Evolutionary conservation across 1,140 invertebrate genomes (phyloP), one percentile per base, ranked within the genome.

Genomic region (Sesamia nonagrioides): DNA sequence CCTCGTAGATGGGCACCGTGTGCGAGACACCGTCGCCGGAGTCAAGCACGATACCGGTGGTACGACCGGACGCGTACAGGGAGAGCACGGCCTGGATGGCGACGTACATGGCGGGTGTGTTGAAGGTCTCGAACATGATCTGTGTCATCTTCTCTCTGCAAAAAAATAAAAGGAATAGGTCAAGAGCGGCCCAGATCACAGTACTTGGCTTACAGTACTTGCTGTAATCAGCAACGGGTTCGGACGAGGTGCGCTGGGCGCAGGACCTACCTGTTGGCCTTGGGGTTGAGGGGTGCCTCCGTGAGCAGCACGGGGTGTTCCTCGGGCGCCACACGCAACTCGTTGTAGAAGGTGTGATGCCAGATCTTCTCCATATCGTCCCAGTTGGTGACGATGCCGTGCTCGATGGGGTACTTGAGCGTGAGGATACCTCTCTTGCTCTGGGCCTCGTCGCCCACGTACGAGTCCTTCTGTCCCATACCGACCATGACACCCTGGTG

Each of bases 391-490:
- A n/a, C n/a, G n/a, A n/a, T n/a, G n/a, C n/a, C n/a, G n/a, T 99
- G 98, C 95, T 99, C 98, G 95, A 99, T 99, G 88, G 98, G 98
- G 95, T 99, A 99, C 95, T 99, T 99, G 92, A 99, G 95, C 79
- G 98, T 98, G 84, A 98, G 96, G 95, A 98, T 98, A 96, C 97
- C 97, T 96, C 97, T 96, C 95, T 98, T 98, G 96, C 97, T 97
- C 95, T 98, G 97, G 86, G 98, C 98, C 95, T 99, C 98, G 95
- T 99, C 98, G 86, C 99, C 99, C 73, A 99, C 98, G 95, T 99
- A 99, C 61, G 97, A 98, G 96, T 99, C 98, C 95, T 98, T 99
- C 95, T 99, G 98, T 80, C 98, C 98, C 98, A 99, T 99, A 95
- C 98, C 98, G 83, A 99, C 98, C 98, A 99, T 98, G 84, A 99